phyloP scores from a whole-genome alignment of 2,888 invertebrate genomes.

The Diogma glabrata region DNA sequence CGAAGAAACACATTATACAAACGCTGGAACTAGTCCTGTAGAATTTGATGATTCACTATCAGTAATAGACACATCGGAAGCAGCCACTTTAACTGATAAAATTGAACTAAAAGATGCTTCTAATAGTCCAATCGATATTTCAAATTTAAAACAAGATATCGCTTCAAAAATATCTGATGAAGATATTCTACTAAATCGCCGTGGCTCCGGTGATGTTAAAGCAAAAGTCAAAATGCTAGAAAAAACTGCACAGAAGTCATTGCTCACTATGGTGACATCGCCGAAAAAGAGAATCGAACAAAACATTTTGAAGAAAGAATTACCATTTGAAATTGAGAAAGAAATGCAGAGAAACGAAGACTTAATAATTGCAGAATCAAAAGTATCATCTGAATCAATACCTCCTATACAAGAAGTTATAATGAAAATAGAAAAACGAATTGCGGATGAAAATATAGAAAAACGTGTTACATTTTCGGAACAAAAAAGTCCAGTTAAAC shows the following conservation, averaged over 20 bases:
- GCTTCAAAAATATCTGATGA: conserved; percentile 28
- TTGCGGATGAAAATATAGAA: conserved; percentile 21
- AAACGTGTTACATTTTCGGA: conserved; percentile 8
- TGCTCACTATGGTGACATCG: conserved; percentile 25
- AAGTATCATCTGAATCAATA: conserved; percentile 17
- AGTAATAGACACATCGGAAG: conserved; percentile 40
- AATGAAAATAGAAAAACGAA: conserved; percentile 27
- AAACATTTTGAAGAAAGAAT: conserved; percentile 6
- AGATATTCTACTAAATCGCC: conserved; percentile 29
- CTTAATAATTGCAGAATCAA: neutral
- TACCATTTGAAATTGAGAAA: neutral
- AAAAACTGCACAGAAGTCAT: conserved; percentile 33
- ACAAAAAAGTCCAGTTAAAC: conserved; percentile 12
- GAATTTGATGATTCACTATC: conserved; percentile 37
- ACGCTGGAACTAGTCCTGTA: conserved; percentile 41
- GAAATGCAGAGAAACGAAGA: conserved; percentile 17
- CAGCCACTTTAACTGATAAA: conserved; percentile 40
- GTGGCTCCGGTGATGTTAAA: conserved; percentile 43
- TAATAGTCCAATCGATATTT: conserved; percentile 38
- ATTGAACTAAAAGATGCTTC: conserved; percentile 42
- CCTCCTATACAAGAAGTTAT: conserved; percentile 30
- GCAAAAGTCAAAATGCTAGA: conserved; percentile 43
- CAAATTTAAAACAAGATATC: conserved; percentile 17
- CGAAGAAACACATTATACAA: conserved; percentile 35
- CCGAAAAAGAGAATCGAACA: conserved; percentile 26